phyloP scores from a whole-genome alignment of 2,888 invertebrate genomes.

The Deilephila porcellus region DNA sequence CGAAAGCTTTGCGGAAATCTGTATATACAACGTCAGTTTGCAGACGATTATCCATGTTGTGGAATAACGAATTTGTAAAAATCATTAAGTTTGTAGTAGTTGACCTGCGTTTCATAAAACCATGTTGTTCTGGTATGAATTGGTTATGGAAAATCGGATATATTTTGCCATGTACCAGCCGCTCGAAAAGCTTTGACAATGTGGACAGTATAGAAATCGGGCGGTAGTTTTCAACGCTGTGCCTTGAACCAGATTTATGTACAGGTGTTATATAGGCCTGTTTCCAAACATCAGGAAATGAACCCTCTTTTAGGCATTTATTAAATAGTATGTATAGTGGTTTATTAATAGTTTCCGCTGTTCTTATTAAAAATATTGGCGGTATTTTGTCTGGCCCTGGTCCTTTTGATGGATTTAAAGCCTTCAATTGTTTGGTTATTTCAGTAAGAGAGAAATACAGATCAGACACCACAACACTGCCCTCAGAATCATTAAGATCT shows the following conservation, averaged over 20 bases:
- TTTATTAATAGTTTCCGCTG: background rate
- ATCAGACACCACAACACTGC: background rate
- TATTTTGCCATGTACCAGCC: background rate
- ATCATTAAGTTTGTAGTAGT: background rate
- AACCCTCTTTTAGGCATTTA: background rate
- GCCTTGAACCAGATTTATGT: background rate
- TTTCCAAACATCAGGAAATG: background rate
- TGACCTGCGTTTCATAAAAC: background rate
- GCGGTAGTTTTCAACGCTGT: background rate
- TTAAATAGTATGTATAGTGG: background rate
- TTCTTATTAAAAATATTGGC: background rate
- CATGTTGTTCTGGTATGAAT: background rate
- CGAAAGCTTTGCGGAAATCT: background rate
- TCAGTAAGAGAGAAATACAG: background rate
- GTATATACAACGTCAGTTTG: too few species aligned
- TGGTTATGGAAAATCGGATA: background rate
- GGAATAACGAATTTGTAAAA: too few species aligned
- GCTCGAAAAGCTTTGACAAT: background rate
- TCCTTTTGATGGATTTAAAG: background rate
- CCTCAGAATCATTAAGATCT: background rate
- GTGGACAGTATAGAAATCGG: background rate
- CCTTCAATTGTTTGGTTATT: background rate
- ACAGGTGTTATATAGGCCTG: slow-evolving; percentile 1
- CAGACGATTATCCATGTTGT: too few species aligned
- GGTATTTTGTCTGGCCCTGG: background rate